Evolutionary conservation across 2,888 invertebrate species (phyloP), one percentile per base, ranked within the genome.

Genomic region (Mamestra brassicae): DNA sequence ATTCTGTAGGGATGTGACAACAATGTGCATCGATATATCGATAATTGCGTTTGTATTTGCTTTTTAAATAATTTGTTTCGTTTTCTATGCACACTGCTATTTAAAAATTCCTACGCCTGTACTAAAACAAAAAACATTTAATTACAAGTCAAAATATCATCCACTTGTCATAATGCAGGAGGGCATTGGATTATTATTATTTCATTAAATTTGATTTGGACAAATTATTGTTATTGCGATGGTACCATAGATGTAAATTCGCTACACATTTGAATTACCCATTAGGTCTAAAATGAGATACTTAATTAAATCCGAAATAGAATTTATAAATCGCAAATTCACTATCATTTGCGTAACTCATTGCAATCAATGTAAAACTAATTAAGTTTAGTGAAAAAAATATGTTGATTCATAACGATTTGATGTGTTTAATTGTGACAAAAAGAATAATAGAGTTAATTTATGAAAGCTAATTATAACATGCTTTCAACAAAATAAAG

Each of bases 1-100:
- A 90, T 90, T 89, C 77, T 65, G 45, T 92, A 93, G 92, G 87
- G 93, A 87, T 89, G 93, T 63, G 78, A 74, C 57, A 66, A 8
- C 7, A 17, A 1, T 54, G 42, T n/a, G n/a, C 10, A 15, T 72
- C 61, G 11, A 69, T 78, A n/a, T 81, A 57, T 81, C 83, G 85
- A 87, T 58, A 76, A 4, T 4, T 55, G 5, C 8, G 5, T 55
- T 26, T 26, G 3, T 54, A 26, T 26, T 26, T 47, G 3, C 47
- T 11, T 10, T 47, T 11, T 47, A 3, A 3, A 11, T 13, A 11
- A 34, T 34, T 26, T 26, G 26, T 26, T 26, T 55, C 34, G 11
- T 10, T 26, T 3, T 55, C 47, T 13, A 47, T 13, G 13, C 13
- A 47, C 13, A 42, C 1, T 42, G 42, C 6, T 38, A 38, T 38